phyloP scores from a whole-genome alignment of 2,888 invertebrate genomes.

The Ectropis crepuscularia region DNA sequence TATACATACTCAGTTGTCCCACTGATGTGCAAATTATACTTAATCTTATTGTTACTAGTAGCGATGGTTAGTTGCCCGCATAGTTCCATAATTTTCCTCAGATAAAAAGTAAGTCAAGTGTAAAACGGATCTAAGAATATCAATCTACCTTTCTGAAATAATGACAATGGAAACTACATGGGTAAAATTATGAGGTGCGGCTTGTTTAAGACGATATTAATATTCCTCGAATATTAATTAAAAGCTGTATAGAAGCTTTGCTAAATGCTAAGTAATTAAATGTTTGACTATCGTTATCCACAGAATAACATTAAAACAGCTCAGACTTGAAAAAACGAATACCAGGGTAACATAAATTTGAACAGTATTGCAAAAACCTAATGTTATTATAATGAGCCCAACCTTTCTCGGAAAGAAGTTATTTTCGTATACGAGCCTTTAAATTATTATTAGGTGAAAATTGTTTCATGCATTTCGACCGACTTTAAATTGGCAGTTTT shows the following conservation, averaged over 20 bases:
- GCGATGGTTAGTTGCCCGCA: too few relatives aligned
- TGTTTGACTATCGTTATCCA: not conserved
- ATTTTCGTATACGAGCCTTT: not conserved
- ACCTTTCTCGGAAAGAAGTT: slow-evolving; percentile 21
- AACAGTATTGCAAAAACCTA: slow-evolving; percentile 9
- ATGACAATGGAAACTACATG: too few relatives aligned
- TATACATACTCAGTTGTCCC: too few relatives aligned
- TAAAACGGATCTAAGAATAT: too few relatives aligned
- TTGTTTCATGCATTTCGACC: slow-evolving; percentile 4
- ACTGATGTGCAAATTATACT: too few relatives aligned
- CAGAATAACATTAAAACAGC: not conserved
- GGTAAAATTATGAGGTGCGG: too few relatives aligned
- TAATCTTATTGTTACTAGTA: too few relatives aligned
- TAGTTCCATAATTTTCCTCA: too few relatives aligned
- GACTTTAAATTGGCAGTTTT: slow-evolving; percentile 14
- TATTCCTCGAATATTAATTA: not conserved
- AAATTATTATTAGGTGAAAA: not conserved
- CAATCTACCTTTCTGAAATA: too few relatives aligned
- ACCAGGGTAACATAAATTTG: slow-evolving; percentile 12
- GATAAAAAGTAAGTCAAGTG: too few relatives aligned
- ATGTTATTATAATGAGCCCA: slow-evolving; percentile 21
- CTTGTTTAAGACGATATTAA: too few relatives aligned
- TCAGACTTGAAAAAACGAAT: not conserved
- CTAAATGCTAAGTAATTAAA: slow-evolving; percentile 19
- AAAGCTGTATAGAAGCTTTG: not conserved